Percentiles rank a stretch among this genome's conserved stretches.
phyloP scores from a whole-genome alignment of 2,888 invertebrate genomes.

The Melikaiella ostensackeni region DNA sequence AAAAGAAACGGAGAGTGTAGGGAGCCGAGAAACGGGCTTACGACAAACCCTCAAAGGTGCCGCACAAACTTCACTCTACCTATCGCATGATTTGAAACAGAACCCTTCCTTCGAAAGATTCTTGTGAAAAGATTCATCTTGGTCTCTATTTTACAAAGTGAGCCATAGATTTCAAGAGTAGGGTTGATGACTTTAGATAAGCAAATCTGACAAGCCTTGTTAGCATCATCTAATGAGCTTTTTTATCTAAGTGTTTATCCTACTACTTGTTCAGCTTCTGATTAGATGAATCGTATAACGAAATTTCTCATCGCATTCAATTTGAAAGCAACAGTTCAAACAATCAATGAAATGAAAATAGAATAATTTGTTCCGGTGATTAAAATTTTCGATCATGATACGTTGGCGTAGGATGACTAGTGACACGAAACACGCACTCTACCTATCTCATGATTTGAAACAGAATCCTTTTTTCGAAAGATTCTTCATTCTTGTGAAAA shows the following conservation, averaged over 20 bases:
- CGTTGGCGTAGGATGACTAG: constrained; percentile 48
- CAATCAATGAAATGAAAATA: constrained; percentile 29
- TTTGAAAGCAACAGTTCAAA: neutral
- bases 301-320: neutral
- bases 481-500: constrained; percentile 6
- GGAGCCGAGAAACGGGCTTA: constrained; percentile 57
- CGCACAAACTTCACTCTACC: constrained; percentile 57
- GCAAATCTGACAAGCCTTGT: constrained; percentile 21
- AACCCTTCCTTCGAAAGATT: neutral
- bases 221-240: constrained; percentile 3
- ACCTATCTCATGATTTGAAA: constrained; percentile 17
- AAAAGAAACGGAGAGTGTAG: constrained; percentile 42
- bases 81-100: constrained; percentile 11
- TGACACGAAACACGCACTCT: constrained; percentile 50
- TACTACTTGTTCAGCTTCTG: neutral
- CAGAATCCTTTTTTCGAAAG: neutral
- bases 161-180: neutral
- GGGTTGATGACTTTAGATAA: constrained; percentile 2
- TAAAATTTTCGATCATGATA: constrained; percentile 40
- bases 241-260: neutral
- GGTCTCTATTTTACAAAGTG: neutral
- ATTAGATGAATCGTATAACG: neutral
- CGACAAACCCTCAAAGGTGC: constrained; percentile 71
- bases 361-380: constrained; percentile 31
- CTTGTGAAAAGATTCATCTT: neutral